Evolutionary conservation across 2,888 invertebrate species (phyloP).

Genomic region (Platerodrilus igneus): DNA sequence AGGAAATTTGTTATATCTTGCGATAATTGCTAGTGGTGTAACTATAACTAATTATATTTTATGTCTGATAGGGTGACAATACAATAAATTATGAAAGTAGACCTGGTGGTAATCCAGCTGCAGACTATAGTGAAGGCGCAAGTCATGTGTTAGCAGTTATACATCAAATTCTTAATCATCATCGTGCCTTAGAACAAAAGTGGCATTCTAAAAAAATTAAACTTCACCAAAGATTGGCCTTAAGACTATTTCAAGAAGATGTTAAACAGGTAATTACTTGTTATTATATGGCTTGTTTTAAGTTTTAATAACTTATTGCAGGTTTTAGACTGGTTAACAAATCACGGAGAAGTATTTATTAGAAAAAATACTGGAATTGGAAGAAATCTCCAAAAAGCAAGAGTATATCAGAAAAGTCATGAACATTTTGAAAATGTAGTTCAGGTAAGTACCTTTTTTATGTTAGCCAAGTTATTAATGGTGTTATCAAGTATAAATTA

Average conservation of each 20-base stretch:
- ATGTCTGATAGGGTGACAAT: conserved; percentile 44
- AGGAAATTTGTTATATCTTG: no score
- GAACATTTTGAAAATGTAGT: conserved; percentile 98
- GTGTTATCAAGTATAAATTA: no score
- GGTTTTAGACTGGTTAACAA: conserved; percentile 95
- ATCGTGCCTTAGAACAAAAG: conserved; percentile 86
- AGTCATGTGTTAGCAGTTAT: conserved; percentile 95
- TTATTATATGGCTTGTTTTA: not conserved
- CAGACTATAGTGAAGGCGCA: conserved; percentile 95
- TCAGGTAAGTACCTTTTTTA: conserved; percentile 74
- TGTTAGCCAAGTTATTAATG: no score
- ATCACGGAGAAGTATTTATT: conserved; percentile 95
- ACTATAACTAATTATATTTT: no score
- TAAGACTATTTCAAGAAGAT: conserved; percentile 93
- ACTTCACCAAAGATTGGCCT: conserved; percentile 87
- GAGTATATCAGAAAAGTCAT: conserved; percentile 95
- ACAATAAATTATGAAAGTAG: conserved; percentile 53
- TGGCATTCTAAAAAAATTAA: conserved; percentile 95
- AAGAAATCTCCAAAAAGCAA: conserved; percentile 88
- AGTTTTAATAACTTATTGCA: conserved; percentile 41
- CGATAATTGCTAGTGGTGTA: not conserved
- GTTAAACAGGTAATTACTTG: conserved; percentile 73
- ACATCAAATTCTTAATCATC: conserved; percentile 93
- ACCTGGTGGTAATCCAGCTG: conserved; percentile 78
- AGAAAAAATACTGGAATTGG: conserved; percentile 97